These are phyloP conservation scores for Microtus oregoni DNA, from an alignment of 2,113 vertebrate species.

Conservation along the genomic window DNA sequence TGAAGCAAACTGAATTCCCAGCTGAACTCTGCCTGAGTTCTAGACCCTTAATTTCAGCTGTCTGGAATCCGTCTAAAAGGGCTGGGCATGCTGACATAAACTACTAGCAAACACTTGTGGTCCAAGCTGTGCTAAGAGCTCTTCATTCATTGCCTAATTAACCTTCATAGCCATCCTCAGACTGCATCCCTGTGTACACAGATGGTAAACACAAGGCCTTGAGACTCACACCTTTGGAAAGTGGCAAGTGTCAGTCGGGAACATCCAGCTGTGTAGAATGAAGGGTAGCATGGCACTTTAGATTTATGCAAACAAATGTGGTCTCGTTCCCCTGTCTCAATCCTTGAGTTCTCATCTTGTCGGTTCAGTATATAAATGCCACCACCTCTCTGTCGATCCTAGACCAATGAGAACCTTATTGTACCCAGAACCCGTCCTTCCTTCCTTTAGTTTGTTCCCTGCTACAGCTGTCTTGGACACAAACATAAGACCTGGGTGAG, in stretches of 20 bases:
- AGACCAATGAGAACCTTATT: not conserved
- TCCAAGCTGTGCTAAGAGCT: not conserved
- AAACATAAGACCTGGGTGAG: not conserved
- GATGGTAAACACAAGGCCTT: not conserved
- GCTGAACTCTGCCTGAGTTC: not conserved
- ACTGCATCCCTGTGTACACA: not conserved
- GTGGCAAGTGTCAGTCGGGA: not conserved
- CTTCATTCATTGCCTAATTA: not conserved
- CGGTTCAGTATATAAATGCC: not conserved
- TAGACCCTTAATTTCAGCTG: not conserved
- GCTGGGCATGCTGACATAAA: not conserved
- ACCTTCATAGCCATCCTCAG: conserved; percentile 15
- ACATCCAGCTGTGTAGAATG: not conserved
- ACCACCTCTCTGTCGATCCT: not conserved
- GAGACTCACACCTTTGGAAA: not conserved
- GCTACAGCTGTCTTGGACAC: not conserved
- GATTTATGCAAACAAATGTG: not conserved
- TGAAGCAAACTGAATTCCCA: not conserved
- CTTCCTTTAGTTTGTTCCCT: not conserved
- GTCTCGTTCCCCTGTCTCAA: not conserved
- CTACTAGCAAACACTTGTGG: not conserved
- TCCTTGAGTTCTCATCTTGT: not conserved
- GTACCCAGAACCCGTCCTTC: not conserved
- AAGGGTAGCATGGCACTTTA: not conserved
- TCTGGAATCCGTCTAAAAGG: not conserved